Percentiles rank a stretch among this genome's conserved stretches.
phyloP scores from a whole-genome alignment of 2,113 vertebrate genomes.

The Aldabrachelys gigantea region DNA sequence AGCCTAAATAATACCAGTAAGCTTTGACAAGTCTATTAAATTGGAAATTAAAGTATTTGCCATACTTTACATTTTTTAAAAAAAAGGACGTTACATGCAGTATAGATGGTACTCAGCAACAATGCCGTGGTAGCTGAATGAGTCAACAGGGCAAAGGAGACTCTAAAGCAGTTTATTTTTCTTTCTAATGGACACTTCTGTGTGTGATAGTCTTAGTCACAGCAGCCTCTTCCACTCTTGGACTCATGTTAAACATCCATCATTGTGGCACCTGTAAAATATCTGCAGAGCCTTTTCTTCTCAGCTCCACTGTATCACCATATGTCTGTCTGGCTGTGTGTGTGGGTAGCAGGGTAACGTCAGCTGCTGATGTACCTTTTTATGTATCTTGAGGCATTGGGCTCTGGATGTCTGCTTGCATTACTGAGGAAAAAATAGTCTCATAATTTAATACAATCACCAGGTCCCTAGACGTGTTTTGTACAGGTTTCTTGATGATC shows the following conservation, averaged over 20 bases:
- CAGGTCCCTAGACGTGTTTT: fast-evolving
- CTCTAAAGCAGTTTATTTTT: background rate
- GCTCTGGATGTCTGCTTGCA: background rate
- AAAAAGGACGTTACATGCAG: background rate
- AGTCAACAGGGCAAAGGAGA: background rate
- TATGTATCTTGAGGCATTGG: background rate
- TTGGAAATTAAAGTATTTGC: background rate
- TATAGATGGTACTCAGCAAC: background rate
- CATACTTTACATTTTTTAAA: background rate
- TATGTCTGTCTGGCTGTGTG: background rate
- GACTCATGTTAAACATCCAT: background rate
- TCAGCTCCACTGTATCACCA: background rate
- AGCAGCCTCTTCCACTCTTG: background rate
- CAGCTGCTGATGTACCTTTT: background rate
- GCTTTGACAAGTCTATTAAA: background rate
- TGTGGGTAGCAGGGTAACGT: background rate
- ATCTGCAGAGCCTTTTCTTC: background rate
- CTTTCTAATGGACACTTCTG: background rate
- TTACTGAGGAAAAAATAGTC: background rate
- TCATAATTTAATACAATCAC: background rate
- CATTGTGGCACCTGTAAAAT: background rate
- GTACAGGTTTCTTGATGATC: background rate
- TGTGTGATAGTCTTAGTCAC: background rate
- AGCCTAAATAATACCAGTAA: background rate
- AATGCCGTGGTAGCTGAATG: background rate